Evolutionary conservation across 2,113 vertebrate species (phyloP).

Genomic region (Heterotilapia buettikoferi): DNA sequence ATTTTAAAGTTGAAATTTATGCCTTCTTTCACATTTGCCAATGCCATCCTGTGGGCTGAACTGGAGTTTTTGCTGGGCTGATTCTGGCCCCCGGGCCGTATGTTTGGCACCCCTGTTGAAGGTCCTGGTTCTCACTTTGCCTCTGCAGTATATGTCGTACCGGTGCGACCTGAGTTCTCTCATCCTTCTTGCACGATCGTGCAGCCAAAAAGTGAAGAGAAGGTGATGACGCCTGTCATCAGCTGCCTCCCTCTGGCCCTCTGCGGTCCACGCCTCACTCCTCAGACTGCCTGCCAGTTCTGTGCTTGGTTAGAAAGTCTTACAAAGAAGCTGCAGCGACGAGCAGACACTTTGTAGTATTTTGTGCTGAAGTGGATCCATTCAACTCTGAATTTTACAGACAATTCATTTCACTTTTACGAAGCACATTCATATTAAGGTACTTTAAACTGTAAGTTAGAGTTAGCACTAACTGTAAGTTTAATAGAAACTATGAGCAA

Average conservation of each 20-base stretch:
- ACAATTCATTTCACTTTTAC: neutral
- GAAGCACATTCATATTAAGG: neutral
- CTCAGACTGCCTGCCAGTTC: neutral
- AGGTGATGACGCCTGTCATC: neutral
- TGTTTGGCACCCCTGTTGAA: neutral
- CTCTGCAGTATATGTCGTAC: neutral
- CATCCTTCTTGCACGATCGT: neutral
- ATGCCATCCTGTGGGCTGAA: neutral
- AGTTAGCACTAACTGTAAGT: neutral
- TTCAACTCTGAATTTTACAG: neutral
- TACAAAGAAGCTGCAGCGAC: neutral
- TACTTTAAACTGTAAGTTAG: neutral
- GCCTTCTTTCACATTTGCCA: neutral
- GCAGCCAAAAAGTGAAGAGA: neutral
- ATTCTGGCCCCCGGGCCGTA: neutral
- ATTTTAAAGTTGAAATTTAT: neutral
- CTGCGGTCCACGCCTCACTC: neutral
- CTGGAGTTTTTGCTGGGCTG: neutral
- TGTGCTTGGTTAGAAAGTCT: neutral
- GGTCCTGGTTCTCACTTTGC: neutral
- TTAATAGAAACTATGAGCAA: neutral
- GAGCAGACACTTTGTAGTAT: neutral
- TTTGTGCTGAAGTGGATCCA: neutral
- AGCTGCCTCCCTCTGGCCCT: neutral
- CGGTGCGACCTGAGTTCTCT: neutral